These are phyloP conservation scores for Dendropsophus ebraccatus DNA, from an alignment of 2,113 vertebrate species.

Conservation along the genomic window DNA sequence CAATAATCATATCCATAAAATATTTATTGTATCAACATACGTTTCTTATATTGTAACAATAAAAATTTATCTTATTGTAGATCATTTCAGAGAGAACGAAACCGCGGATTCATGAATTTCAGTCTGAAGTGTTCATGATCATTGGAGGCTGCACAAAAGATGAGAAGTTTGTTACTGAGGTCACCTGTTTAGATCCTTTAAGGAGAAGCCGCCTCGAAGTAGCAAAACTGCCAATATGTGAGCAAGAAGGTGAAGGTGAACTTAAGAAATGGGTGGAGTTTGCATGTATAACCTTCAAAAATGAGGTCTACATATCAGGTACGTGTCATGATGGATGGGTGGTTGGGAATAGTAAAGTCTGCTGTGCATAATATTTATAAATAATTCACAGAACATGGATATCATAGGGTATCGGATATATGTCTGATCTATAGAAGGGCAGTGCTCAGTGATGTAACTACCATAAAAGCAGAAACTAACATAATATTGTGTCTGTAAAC, in stretches of 20 bases:
- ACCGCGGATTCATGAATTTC: slow-evolving; percentile 88
- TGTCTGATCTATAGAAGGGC: neutral
- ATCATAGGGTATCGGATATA: neutral
- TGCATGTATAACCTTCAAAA: slow-evolving; percentile 91
- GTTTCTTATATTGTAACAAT: too few relatives aligned
- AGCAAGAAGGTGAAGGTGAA: slow-evolving; percentile 85
- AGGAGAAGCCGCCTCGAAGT: slow-evolving; percentile 96
- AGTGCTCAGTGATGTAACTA: neutral
- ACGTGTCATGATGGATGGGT: slow-evolving; percentile 35
- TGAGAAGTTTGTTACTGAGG: slow-evolving; percentile 92
- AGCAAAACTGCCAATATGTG: slow-evolving; percentile 87
- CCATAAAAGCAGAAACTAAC: too few relatives aligned
- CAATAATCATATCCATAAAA: too few relatives aligned
- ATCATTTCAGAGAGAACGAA: slow-evolving; percentile 95
- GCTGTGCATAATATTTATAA: too few relatives aligned
- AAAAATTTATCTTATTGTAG: slow-evolving; percentile 68
- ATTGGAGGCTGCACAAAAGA: slow-evolving; percentile 96
- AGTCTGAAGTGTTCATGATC: slow-evolving; percentile 97
- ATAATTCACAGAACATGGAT: neutral
- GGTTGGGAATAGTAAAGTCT: too few relatives aligned
- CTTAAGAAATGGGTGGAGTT: slow-evolving; percentile 98
- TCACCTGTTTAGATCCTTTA: slow-evolving; percentile 94
- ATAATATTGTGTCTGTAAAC: neutral
- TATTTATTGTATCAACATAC: neutral
- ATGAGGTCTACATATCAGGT: slow-evolving; percentile 98